These are phyloP conservation scores for Mactra quadrangularis DNA, from an alignment of 1,140 invertebrate genomes.

Conservation along the genomic window DNA sequence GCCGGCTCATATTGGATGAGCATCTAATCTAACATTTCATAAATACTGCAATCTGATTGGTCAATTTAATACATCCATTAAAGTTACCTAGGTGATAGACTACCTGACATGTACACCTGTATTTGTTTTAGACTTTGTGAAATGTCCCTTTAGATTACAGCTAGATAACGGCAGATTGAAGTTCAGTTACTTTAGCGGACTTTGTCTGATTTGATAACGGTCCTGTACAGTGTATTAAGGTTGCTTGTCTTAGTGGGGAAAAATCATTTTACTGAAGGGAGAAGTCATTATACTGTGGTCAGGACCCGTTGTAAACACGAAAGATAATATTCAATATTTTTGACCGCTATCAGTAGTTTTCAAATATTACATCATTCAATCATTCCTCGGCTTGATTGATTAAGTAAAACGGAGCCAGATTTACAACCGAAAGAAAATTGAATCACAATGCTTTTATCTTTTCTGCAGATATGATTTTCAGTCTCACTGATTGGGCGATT, in stretches of 20 bases:
- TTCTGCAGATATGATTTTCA: too few species aligned
- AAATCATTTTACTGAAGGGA: too few species aligned
- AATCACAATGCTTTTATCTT: conserved; percentile 1
- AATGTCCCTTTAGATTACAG: conserved; percentile 62
- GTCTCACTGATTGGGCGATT: too few species aligned
- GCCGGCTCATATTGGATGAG: conserved; percentile 40
- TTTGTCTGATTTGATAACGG: conserved; percentile 31
- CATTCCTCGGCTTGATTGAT: conserved; percentile 40
- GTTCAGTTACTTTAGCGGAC: conserved; percentile 47
- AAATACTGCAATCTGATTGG: conserved; percentile 29
- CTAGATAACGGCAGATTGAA: conserved; percentile 58
- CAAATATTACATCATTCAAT: conserved; percentile 55
- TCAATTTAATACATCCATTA: conserved; percentile 26
- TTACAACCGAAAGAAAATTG: conserved; percentile 40
- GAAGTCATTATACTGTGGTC: neutral
- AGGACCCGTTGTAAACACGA: conserved; percentile 44
- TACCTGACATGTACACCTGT: conserved; percentile 51
- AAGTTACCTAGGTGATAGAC: conserved; percentile 53
- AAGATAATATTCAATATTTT: conserved; percentile 62
- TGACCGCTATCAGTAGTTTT: conserved; percentile 43
- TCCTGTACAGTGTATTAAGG: too few species aligned
- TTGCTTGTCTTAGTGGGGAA: too few species aligned
- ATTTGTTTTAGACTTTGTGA: conserved; percentile 58
- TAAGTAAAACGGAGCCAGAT: conserved; percentile 26
- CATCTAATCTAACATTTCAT: conserved; percentile 32